Conservation (phyloP, 1,140 invertebrate genomes). For the Dendrolimus punctatus region DNA sequence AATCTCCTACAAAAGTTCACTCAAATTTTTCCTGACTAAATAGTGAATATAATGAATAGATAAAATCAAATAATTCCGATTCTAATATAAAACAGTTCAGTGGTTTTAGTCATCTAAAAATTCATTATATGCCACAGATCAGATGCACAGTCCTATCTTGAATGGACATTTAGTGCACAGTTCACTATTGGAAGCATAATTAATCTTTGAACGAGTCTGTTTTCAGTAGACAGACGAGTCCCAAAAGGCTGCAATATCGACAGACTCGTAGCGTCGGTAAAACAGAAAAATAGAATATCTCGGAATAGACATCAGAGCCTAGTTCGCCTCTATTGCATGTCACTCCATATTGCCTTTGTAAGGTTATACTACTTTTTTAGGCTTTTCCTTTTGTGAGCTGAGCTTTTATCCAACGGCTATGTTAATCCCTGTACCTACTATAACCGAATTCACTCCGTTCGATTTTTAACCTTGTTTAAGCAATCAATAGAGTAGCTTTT, state of each 20-base stretch:
- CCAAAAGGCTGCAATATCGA: slow-evolving; percentile 24
- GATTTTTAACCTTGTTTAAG: no score
- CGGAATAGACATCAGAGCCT: slow-evolving; percentile 9
- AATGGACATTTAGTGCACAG: no score
- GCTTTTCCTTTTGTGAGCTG: slow-evolving; percentile 10
- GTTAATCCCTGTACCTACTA: slow-evolving; percentile 1
- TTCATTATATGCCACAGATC: no score
- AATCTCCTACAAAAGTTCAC: no score
- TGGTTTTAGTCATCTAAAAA: not conserved
- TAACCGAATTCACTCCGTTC: not conserved
- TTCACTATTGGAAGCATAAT: slow-evolving; percentile 25
- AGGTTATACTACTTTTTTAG: not conserved
- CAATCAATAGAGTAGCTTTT: no score
- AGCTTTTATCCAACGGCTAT: slow-evolving; percentile 1
- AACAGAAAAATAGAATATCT: slow-evolving; percentile 32
- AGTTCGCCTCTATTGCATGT: slow-evolving; percentile 16
- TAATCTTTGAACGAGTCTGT: slow-evolving; percentile 31
- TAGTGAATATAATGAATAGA: no score
- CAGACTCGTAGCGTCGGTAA: slow-evolving; percentile 25
- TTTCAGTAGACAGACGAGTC: slow-evolving; percentile 13
- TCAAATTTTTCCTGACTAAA: no score
- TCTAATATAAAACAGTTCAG: not conserved
- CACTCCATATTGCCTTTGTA: slow-evolving; percentile 15
- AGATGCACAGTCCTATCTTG: no score
- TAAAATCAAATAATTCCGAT: no score